Evolutionary conservation across 2,888 invertebrate species (phyloP), one percentile per base, ranked within the genome.

Genomic region (Heliconius ethilla): DNA sequence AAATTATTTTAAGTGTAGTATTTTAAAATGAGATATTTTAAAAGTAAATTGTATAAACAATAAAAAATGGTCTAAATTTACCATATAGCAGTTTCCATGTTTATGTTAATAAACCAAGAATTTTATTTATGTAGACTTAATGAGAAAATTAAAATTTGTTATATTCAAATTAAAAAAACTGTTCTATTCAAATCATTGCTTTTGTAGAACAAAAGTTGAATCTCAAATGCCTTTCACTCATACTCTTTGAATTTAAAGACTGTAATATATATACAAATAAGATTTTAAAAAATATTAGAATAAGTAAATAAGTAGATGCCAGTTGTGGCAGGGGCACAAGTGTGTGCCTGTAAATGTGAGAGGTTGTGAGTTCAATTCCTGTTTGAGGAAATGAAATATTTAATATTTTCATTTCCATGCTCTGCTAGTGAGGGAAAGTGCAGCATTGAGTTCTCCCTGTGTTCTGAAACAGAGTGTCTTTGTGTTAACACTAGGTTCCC

Each of bases 111-210:
- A n/a, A 33, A 59, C 33, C 33, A 72, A 59, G 22, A 51, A 18
- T 15, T 55, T 7, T 29, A 29, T 59, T 33, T 59, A 9, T 33
- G n/a, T 33, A n/a, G 3, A 70, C 22, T 70, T 70, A 70, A 51
- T 70, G 33, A 70, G 55, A 33, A 59, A 33, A 55, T 72, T 70
- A 29, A n/a, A 70, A 70, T 70, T 72, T 33, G 33, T 33, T 33
- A 33, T 7, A 33, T 33, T 33, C 33, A 33, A 33, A 33, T 33
- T 33, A 7, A 33, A 33, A 33, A 59, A 72, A 72, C 55, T 55
- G 33, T n/a, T 72, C 7, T 70, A 72, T 72, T 72, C 72, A 72
- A 33, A 72, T 69, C 40, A 33, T n/a, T 59, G 72, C 55, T n/a
- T 55, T 59, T 72, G 59, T 72, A 55, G 33, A 33, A 59, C 72